These are phyloP conservation scores for Amphipoea lucens DNA, from an alignment of 2,888 invertebrate species.

Conservation along the genomic window DNA sequence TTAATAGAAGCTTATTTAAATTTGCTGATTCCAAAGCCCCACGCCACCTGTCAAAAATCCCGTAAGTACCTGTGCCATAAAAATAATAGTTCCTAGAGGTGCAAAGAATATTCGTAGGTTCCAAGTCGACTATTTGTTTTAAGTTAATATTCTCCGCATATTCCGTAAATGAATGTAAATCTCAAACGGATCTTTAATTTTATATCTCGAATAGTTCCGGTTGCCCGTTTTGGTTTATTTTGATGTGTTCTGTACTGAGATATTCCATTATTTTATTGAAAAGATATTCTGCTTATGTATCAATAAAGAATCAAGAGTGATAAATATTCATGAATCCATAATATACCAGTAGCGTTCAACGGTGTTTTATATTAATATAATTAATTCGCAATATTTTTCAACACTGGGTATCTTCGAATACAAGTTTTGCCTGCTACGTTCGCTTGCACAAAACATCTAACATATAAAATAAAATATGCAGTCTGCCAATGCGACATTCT, in stretches of 20 bases:
- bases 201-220: constrained; percentile 20
- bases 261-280: constrained; percentile 24
- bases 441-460: not conserved
- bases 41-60: not conserved
- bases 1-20: not conserved
- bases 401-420: constrained; percentile 5
- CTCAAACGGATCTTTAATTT: constrained; percentile 16
- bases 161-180: constrained; percentile 9
- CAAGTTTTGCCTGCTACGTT: not conserved
- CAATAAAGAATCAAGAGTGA: constrained; percentile 5
- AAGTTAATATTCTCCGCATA: constrained; percentile 9
- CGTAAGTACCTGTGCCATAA: not conserved
- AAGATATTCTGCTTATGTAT: constrained; percentile 3
- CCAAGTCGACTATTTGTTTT: constrained; percentile 2
- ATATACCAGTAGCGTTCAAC: constrained; percentile 27
- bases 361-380: constrained; percentile 16
- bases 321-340: constrained; percentile 39
- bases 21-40: not conserved
- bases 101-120: not conserved
- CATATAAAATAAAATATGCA: not conserved
- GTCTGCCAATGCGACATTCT: not conserved
- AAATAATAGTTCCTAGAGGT: not conserved
- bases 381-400: constrained; percentile 42
- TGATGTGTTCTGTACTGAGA: constrained; percentile 29
- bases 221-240: constrained; percentile 27